phyloP scores from a whole-genome alignment of 1,140 invertebrate genomes.

The Drosophila setifemur region DNA sequence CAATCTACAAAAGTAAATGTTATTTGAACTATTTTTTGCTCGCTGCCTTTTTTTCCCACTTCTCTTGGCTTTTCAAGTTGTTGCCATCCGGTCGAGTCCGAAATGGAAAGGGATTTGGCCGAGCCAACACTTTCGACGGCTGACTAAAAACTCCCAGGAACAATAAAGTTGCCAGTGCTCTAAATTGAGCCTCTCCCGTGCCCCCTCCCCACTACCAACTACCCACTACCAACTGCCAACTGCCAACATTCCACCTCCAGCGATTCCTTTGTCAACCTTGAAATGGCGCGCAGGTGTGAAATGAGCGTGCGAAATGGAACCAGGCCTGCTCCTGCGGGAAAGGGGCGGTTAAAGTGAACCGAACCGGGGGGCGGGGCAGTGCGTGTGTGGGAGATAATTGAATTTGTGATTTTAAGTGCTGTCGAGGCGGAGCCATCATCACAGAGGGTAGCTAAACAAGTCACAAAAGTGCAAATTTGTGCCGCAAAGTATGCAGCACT shows the following conservation, averaged over 20 bases:
- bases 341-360: background rate
- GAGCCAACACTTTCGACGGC: constrained; percentile 1
- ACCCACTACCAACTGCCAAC: background rate
- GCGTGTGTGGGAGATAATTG: constrained; percentile 62
- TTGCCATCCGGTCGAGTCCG: background rate
- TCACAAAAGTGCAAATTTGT: constrained; percentile 77
- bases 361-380: background rate
- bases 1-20: background rate
- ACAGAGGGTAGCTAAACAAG: constrained; percentile 56
- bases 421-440: constrained; percentile 22
- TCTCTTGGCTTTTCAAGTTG: background rate
- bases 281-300: constrained; percentile 67
- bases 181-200: too few species aligned
- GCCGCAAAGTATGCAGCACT: constrained; percentile 74
- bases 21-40: background rate
- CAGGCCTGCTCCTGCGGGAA: constrained; percentile 6
- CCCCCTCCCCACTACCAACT: background rate
- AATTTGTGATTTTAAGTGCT: constrained; percentile 79
- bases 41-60: background rate
- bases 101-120: background rate
- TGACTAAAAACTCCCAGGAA: constrained; percentile 23
- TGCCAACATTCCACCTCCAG: background rate
- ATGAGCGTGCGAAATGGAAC: constrained; percentile 65
- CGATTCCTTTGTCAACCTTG: constrained; percentile 37
- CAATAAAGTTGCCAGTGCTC: constrained; percentile 51